Conservation (phyloP, 2,888 invertebrate species). For the Dicycla oo region DNA sequence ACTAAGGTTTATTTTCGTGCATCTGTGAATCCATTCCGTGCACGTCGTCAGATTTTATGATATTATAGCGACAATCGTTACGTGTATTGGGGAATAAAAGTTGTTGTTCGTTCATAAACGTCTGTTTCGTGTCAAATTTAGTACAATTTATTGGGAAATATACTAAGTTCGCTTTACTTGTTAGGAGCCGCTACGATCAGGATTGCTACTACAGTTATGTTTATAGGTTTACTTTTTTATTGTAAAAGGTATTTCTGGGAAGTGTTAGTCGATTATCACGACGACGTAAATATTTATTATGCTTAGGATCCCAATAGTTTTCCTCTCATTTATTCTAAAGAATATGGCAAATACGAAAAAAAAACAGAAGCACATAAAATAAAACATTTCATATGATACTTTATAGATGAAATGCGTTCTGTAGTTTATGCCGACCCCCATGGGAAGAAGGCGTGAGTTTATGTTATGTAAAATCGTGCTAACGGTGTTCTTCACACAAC, state of each 20-base stretch:
- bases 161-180: conserved; percentile 52
- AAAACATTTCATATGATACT: neutral
- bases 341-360: neutral
- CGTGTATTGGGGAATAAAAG: conserved; percentile 68
- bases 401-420: neutral
- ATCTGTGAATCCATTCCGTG: conserved; percentile 25
- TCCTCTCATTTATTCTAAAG: neutral
- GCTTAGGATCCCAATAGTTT: neutral
- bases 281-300: neutral
- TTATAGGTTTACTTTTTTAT: conserved; percentile 18
- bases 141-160: conserved; percentile 62
- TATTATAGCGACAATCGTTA: conserved; percentile 67
- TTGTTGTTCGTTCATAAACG: conserved; percentile 68
- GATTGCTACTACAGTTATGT: conserved; percentile 39
- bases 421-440: neutral
- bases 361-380: neutral
- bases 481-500: neutral
- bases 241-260: neutral
- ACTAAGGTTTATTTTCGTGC: conserved; percentile 32
- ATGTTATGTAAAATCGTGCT: neutral
- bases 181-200: conserved; percentile 38
- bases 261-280: neutral
- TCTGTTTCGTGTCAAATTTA: conserved; percentile 68
- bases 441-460: too few relatives aligned
- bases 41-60: conserved; percentile 59